Evolutionary conservation across 2,888 invertebrate species (phyloP).

Genomic region (Rambutsinella grinnellia): DNA sequence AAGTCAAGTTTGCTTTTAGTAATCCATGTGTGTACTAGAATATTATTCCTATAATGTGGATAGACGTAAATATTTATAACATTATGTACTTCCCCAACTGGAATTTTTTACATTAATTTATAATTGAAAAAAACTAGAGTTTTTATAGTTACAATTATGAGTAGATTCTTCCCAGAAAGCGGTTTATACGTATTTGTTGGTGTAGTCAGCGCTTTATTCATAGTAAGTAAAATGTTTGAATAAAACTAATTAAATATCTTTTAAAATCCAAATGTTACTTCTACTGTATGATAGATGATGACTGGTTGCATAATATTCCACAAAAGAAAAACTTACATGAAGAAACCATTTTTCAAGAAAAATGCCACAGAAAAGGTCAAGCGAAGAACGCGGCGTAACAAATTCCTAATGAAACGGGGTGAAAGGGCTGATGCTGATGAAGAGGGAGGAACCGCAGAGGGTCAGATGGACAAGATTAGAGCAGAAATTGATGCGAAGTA

Average conservation of each 20-base stretch:
- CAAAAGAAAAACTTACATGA: conserved; percentile 14
- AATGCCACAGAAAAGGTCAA: conserved; percentile 1
- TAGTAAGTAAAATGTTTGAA: conserved; percentile 23
- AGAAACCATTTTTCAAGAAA: not conserved
- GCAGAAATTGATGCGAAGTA: conserved; percentile 44
- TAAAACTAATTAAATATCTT: not conserved
- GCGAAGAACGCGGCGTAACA: conserved; percentile 11
- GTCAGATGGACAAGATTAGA: conserved; percentile 18
- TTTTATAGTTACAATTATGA: too few species aligned
- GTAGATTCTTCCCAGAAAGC: conserved; percentile 28
- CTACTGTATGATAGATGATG: conserved; percentile 23
- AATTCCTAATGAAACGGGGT: conserved; percentile 30
- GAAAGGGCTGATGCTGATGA: conserved; percentile 36
- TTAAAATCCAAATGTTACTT: not conserved
- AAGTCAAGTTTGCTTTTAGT: too few species aligned
- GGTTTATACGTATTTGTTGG: conserved; percentile 37
- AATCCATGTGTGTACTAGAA: too few species aligned
- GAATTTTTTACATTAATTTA: too few species aligned
- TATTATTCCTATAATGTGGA: too few species aligned
- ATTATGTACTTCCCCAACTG: too few species aligned
- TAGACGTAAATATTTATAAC: too few species aligned
- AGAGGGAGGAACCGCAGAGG: conserved; percentile 13
- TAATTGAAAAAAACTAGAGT: too few species aligned
- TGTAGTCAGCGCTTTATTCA: conserved; percentile 20
- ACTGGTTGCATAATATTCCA: conserved; percentile 23